Evolutionary conservation across 2,113 vertebrate genomes (phyloP).

Genomic region (Aix galericulata): DNA sequence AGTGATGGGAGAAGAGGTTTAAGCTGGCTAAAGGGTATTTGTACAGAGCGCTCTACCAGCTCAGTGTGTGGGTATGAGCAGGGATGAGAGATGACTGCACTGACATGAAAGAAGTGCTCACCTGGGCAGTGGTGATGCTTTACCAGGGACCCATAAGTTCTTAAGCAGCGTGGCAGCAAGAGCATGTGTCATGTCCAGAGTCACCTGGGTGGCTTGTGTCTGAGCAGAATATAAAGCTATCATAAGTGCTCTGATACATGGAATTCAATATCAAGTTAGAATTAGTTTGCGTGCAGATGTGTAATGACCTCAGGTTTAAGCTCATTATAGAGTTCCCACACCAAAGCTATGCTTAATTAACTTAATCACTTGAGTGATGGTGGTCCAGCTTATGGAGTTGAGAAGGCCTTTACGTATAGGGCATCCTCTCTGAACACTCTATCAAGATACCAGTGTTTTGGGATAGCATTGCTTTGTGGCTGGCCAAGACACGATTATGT

Average conservation of each 20-base stretch:
- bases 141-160: neutral
- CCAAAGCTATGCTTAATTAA: neutral
- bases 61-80: fast-evolving
- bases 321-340: neutral
- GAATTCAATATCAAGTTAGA: neutral
- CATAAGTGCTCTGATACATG: neutral
- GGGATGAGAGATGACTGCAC: neutral
- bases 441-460: fast-evolving
- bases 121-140: neutral
- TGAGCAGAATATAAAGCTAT: neutral
- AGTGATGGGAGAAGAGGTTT: neutral
- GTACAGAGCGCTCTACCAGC: neutral
- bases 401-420: neutral
- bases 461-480: neutral
- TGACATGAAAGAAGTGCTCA: neutral
- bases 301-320: neutral
- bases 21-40: neutral
- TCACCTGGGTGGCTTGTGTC: neutral
- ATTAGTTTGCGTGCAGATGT: neutral
- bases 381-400: neutral
- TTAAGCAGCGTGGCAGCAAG: neutral
- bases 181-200: neutral
- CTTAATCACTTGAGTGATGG: neutral
- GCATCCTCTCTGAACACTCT: neutral
- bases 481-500: neutral